Evolutionary conservation across 92 coral and sea anemone species (phyloP), one percentile per base, ranked within the genome.

Genomic region (Epizoanthus scotinus): DNA sequence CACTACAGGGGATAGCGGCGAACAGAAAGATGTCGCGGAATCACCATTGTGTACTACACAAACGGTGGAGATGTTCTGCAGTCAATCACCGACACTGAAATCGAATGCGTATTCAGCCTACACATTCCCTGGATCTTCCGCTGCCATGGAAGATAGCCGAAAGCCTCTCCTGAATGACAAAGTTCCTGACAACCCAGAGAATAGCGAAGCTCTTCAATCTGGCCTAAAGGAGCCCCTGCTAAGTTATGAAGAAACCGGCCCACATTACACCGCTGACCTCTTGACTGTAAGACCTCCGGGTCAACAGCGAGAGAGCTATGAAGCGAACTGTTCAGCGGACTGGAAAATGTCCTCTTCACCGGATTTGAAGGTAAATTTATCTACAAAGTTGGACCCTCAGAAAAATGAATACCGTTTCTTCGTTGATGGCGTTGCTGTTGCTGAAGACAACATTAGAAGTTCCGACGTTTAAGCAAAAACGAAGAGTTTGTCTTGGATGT

Each of bases 351-450:
- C 71, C 34, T 54, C 21, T 14, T 74, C 83, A 14, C 28, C 81
- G 73, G 70, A 63, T 59, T 47, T 90, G 31, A 81, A 87, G 20
- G 82, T 79, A 6, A 84, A 87, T 19, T 67, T 93, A 69, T 85
- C 90, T 7, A 89, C 94, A 18, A 87, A 81, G 47, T 86, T 87
- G 26, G 97, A 93, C 65, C 71, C 82, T 10, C 88, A 83, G 57
- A 87, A 70, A 22, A 88, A 93, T 71, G 84, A 80, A 58, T 85
- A 80, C 40, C 90, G 82, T 78, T 88, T 93, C 47, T 84, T 87
- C 20, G 92, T 93, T 21, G 92, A 90, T 79, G 97, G 97, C 15
- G 84, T 85, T 42, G 83, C 81, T 40, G 81, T 93, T 62, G 78
- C 94, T 13, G 97, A 93, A 19, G 73, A 63, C 40, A 90, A 93